Conservation (phyloP, 37 sponge, comb jelly and placozoan genomes). For the Bolinopsis microptera region DNA sequence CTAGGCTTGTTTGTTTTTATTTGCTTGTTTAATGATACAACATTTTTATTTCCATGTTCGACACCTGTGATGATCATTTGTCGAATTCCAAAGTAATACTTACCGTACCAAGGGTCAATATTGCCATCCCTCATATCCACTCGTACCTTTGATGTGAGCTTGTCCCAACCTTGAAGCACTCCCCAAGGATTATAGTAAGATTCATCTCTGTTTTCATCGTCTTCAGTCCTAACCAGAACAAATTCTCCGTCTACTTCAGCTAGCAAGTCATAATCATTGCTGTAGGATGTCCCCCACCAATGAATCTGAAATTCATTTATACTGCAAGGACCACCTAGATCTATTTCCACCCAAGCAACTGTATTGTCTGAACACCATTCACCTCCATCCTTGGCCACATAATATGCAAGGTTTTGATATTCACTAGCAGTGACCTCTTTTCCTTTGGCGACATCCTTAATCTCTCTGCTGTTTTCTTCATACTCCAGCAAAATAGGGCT, state of each 20-base stretch:
- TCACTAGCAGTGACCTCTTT: not conserved
- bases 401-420: not conserved
- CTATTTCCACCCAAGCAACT: constrained; percentile 18
- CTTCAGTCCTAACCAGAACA: not conserved
- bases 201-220: not conserved
- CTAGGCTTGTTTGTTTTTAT: not conserved
- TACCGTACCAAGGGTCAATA: constrained; percentile 6
- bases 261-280: constrained; percentile 8
- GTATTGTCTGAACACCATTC: not conserved
- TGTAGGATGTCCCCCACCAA: constrained; percentile 32
- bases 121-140: constrained; percentile 12
- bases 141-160: not conserved
- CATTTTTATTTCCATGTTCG: not conserved
- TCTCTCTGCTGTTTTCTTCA: not conserved
- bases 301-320: not conserved
- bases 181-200: constrained; percentile 11
- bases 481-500: not conserved
- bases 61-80: not conserved
- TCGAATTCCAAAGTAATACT: constrained; percentile 36
- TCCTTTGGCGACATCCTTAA: not conserved
- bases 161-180: not conserved
- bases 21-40: not conserved
- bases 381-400: not conserved
- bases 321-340: not conserved
- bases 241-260: not conserved